Evolutionary conservation across 2,888 invertebrate species (phyloP), one percentile per base, ranked within the genome.

Genomic region (Laothoe populi): DNA sequence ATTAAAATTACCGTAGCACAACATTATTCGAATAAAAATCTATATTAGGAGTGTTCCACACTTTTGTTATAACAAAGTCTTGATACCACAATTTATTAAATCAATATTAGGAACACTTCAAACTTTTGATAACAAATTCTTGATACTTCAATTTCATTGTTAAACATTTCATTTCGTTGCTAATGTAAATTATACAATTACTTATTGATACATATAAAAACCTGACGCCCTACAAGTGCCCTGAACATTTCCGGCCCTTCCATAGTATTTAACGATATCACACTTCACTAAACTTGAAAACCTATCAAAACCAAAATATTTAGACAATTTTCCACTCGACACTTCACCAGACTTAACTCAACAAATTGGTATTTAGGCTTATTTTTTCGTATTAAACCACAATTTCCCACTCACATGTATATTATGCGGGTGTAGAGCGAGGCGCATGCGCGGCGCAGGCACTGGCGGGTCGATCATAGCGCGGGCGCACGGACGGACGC

Each of bases 351-450:
- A 23, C 46, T 23, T 5, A 11, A 21, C 19, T 3, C 13, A 23
- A 13, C 23, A 10, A 46, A 23, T 23, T 13, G 13, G 23, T 1
- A 46, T 4, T 21, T 23, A 23, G 23, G 65, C 5, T 31, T 8
- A 31, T 8, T 11, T 38, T 13, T 13, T 13, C 11, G 2, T 11
- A 38, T 10, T 11, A 65, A 62, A 63, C 60, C 63, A 58, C 64
- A 59, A 42, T 62, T 35, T 31, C 57, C 11, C 60, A 79, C 92
- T 92, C 81, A 92, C 92, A 65, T 92, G 92, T 64, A 92, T 92
- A 66, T 92, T 90, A 76, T 90, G 86, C 63, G 92, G 88, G 66
- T 90, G 91, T 42, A 91, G 78, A 26, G 89, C 89, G 53, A 92
- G 72, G 62, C 89, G 89, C 78, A 87, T 78, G 58, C 92, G 86